A percentile compares a stretch with the other conserved stretches of the same genome.
Evolutionary conservation across 2,113 vertebrate genomes (phyloP).

Genomic region (Fregetta grallaria): DNA sequence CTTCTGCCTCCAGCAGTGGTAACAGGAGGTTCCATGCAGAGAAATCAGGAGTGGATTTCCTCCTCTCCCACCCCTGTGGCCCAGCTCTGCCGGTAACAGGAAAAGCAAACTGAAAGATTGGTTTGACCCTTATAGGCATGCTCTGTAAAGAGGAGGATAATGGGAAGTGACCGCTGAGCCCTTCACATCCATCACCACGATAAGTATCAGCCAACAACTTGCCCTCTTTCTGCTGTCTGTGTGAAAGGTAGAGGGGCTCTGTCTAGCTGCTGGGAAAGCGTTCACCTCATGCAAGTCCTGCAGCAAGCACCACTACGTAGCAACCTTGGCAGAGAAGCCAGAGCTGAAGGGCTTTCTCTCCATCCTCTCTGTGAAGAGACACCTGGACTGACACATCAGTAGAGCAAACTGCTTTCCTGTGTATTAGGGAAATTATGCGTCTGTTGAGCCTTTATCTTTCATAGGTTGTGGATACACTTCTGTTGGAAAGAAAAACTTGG

Average conservation of each 20-base stretch:
- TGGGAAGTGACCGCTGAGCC: not conserved
- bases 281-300: not conserved
- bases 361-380: not conserved
- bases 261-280: fast-evolving
- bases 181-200: not conserved
- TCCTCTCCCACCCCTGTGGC: not conserved
- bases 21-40: not conserved
- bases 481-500: not conserved
- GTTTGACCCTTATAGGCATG: not conserved
- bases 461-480: not conserved
- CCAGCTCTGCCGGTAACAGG: not conserved
- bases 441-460: not conserved
- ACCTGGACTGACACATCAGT: fast-evolving
- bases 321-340: not conserved
- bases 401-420: not conserved
- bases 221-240: fast-evolving
- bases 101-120: not conserved
- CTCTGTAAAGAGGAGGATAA: not conserved
- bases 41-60: not conserved
- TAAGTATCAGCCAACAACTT: not conserved
- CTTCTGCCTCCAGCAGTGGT: not conserved
- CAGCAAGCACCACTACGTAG: not conserved
- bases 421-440: fast-evolving
- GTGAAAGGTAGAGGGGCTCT: not conserved
- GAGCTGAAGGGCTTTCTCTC: not conserved